Evolutionary conservation across 2,113 vertebrate species (phyloP).

Genomic region (Hypanus sabinus): DNA sequence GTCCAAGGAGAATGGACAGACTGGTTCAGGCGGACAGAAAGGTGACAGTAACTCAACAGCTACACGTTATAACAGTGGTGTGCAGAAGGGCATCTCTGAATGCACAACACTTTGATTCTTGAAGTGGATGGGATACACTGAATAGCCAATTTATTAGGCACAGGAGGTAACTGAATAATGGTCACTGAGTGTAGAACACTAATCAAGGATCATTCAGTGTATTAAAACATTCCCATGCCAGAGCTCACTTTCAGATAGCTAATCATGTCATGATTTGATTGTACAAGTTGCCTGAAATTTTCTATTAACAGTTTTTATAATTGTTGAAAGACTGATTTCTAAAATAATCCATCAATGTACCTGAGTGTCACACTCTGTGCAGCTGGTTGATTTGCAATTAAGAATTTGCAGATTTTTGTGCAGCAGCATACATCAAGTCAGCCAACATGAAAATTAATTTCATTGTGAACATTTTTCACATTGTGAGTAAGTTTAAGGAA

Average conservation of each 20-base stretch:
- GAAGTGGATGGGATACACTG: too few relatives aligned
- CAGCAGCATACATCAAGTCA: slow-evolving; percentile 10
- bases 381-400: slow-evolving; percentile 35
- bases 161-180: too few relatives aligned
- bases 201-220: background rate
- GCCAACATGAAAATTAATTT: slow-evolving; percentile 24
- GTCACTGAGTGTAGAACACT: too few relatives aligned
- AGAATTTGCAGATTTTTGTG: slow-evolving; percentile 29
- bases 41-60: too few relatives aligned
- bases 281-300: background rate
- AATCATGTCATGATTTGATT: slow-evolving; percentile 24
- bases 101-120: too few relatives aligned
- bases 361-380: slow-evolving; percentile 5
- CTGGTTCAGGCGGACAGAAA: too few relatives aligned
- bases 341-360: slow-evolving; percentile 30
- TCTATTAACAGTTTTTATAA: slow-evolving; percentile 25
- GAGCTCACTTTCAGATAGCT: background rate
- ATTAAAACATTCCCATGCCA: background rate
- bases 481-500: background rate
- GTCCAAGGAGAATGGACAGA: too few relatives aligned
- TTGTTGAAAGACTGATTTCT: slow-evolving; percentile 9
- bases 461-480: slow-evolving; percentile 24
- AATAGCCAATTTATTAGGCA: too few relatives aligned
- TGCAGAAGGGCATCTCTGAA: too few relatives aligned
- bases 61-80: too few relatives aligned